Percentiles rank a stretch among this genome's conserved stretches.
Conservation (phyloP, 2,797 vertebrate genomes). For the Erithacus rubecula region DNA sequence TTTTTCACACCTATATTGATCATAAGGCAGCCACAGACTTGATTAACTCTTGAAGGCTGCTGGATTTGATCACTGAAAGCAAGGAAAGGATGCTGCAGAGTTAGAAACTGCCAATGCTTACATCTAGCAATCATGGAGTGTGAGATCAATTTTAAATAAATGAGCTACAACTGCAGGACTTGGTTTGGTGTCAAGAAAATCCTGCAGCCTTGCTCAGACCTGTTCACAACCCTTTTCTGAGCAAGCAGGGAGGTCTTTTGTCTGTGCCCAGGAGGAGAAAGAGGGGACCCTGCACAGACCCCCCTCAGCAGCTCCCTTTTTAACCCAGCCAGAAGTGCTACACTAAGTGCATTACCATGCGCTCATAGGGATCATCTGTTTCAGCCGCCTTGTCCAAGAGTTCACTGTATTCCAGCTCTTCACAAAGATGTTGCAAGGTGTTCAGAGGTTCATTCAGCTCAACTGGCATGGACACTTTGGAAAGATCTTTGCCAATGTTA, state of each 20-base stretch:
- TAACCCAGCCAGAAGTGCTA: neutral
- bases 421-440: slow-evolving; percentile 97
- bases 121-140: neutral
- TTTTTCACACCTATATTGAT: neutral
- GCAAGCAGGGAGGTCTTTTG: neutral
- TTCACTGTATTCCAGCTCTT: slow-evolving; percentile 98
- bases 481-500: slow-evolving; percentile 98
- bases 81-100: neutral
- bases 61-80: neutral
- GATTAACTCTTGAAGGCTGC: neutral
- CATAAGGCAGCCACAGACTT: neutral
- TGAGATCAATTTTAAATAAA: neutral
- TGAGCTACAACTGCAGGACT: neutral
- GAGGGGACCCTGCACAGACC: neutral
- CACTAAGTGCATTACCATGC: slow-evolving; percentile 86
- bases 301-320: neutral
- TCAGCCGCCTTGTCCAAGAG: slow-evolving; percentile 96
- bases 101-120: neutral
- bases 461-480: slow-evolving; percentile 99
- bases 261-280: neutral
- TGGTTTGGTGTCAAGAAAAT: neutral
- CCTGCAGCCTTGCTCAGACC: neutral
- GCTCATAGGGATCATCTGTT: slow-evolving; percentile 91
- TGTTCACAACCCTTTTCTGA: neutral
- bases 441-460: slow-evolving; percentile 98